These are phyloP conservation scores for Cebidichthys violaceus DNA, from an alignment of 2,113 vertebrate species.

Conservation along the genomic window DNA sequence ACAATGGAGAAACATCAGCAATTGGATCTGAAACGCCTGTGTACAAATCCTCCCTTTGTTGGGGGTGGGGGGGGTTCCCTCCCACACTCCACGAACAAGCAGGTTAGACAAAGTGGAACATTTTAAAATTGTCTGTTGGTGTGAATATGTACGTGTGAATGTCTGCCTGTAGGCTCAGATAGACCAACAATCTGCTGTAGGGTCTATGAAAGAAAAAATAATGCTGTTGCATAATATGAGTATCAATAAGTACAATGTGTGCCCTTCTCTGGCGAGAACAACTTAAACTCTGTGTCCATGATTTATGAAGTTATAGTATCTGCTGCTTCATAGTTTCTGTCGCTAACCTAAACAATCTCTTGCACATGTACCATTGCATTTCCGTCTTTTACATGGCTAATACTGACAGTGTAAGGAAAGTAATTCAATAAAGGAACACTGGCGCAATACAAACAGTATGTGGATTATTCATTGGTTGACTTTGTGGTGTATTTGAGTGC, in stretches of 20 bases:
- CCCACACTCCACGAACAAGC: not conserved
- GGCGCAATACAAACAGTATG: not conserved
- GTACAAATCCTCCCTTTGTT: not conserved
- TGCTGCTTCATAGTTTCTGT: not conserved
- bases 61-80: not conserved
- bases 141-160: conserved; percentile 4
- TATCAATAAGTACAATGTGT: not conserved
- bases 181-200: not conserved
- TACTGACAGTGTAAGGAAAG: no score
- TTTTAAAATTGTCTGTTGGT: not conserved
- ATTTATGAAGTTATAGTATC: not conserved
- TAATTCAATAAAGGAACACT: not conserved
- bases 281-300: not conserved
- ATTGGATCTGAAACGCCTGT: conserved; percentile 13
- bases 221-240: not conserved
- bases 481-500: not conserved
- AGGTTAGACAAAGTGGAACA: not conserved
- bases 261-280: not conserved
- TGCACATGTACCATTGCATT: not conserved
- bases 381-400: not conserved
- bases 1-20: not conserved
- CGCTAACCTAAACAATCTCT: not conserved
- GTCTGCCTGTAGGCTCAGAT: not conserved
- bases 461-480: not conserved
- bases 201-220: not conserved